Evolutionary conservation across 2,888 invertebrate species (phyloP).

Genomic region (Platypus cylindrus): DNA sequence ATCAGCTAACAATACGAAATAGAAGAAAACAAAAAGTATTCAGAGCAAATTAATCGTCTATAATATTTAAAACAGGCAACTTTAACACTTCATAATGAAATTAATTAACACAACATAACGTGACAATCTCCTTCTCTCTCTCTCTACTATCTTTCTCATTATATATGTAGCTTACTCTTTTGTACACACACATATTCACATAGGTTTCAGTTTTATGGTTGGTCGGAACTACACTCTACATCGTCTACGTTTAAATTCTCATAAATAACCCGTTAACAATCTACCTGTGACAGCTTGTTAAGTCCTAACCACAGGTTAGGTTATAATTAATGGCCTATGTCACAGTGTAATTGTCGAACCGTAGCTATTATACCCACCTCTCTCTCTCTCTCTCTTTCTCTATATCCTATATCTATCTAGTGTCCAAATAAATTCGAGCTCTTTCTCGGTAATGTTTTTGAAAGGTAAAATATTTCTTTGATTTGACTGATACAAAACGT

Average conservation of each 20-base stretch:
- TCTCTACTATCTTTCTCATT: slow-evolving; percentile 1
- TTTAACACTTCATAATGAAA: slow-evolving; percentile 4
- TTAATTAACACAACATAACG: slow-evolving; percentile 12
- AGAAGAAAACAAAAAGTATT: too few relatives aligned
- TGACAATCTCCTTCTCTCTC: slow-evolving; percentile 6
- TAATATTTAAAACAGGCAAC: not conserved
- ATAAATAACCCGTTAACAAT: slow-evolving; percentile 41
- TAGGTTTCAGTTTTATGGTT: too few relatives aligned
- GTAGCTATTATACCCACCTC: slow-evolving; percentile 36
- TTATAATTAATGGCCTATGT: slow-evolving; percentile 41
- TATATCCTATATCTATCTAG: too few relatives aligned
- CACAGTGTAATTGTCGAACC: slow-evolving; percentile 38
- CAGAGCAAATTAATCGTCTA: too few relatives aligned
- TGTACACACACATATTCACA: too few relatives aligned
- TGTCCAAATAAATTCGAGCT: too few relatives aligned
- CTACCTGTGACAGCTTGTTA: slow-evolving; percentile 41
- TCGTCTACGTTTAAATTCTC: slow-evolving; percentile 37
- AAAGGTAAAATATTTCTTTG: too few relatives aligned
- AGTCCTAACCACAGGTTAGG: slow-evolving; percentile 41
- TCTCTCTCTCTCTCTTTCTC: not conserved
- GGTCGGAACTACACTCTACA: slow-evolving; percentile 21
- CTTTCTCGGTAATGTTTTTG: too few relatives aligned
- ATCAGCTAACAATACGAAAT: too few relatives aligned
- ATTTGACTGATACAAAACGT: too few relatives aligned
- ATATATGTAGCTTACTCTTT: too few relatives aligned